Base-by-base conservation (phyloP, 1,140 invertebrate species). In the Psix sp. region DNA sequence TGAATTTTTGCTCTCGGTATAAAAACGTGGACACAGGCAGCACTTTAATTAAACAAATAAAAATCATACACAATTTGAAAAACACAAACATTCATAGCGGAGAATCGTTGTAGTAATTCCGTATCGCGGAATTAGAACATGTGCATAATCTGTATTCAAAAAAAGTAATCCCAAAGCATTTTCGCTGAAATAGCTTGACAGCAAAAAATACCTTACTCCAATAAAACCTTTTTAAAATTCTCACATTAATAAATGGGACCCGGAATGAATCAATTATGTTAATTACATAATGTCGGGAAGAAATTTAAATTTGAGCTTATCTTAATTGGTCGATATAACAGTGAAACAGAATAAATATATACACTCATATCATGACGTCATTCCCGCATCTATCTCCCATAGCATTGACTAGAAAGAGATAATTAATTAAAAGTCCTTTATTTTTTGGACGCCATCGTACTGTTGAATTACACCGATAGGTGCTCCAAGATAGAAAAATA, bases 341-440 rank as follows among this genome's bases (percentile, higher is more conserved):
- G 17, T 6, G 11, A 5, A 1, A 31, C 21, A 21, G 43, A 59
- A 59, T 59, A 59, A 68, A 59, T 59, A 51, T 59, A 59, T 59
- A 59, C 36, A 38, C 36, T 29, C 42, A 29, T 26, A 51, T 51
- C 63, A 38, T 51, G 48, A 57, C 45, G 48, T 66, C 45, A 51
- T 51, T 16, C 26, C 24, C 31, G 21, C 52, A 59, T 52, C 49
- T 57, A 66, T 57, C 43, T 59, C 46, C 46, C 54, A 38, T 31
- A 39, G 45, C 46, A 20, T 52, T 24, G n/a, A 45, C 29, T 46
- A 59, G 54, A 51, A 51, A 42, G 36, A 20, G n/a, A 24, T 54
- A 67, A 70, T 70, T 70, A 70, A 70, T 70, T 70, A 60, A 54
- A 70, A 35, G n/a, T n/a, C 13, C 40, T 48, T 60, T 60, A n/a